Evolutionary conservation across 2,888 invertebrate species (phyloP).

Genomic region (Spodoptera littoralis): DNA sequence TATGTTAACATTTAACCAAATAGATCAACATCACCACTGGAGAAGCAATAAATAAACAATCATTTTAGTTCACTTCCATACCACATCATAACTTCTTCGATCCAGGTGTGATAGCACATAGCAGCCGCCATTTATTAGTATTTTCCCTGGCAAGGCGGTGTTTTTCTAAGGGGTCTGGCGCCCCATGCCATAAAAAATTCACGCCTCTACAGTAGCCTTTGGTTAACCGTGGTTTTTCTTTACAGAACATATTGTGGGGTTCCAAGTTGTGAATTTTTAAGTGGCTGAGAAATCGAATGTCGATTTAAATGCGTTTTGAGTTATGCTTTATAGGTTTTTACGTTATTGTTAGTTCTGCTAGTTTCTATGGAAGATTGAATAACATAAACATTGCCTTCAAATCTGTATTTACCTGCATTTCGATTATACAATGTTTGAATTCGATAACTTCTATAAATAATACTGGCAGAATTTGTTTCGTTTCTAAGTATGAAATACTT

Average conservation of each 20-base stretch:
- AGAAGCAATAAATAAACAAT: no score
- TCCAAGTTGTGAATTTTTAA: constrained; percentile 72
- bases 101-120: constrained; percentile 51
- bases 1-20: no score
- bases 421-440: no score
- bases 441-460: no score
- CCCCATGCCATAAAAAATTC: constrained; percentile 84
- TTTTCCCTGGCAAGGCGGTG: constrained; percentile 79
- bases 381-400: no score
- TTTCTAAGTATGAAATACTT: no score
- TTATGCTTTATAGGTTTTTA: constrained; percentile 26
- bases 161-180: constrained; percentile 80
- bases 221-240: constrained; percentile 74
- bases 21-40: no score
- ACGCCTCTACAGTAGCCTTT: constrained; percentile 72
- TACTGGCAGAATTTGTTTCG: no score
- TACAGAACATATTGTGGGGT: constrained; percentile 47
- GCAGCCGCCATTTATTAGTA: constrained; percentile 79
- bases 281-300: constrained; percentile 47
- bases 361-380: no score
- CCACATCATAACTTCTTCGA: constrained; percentile 56
- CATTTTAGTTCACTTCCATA: constrained; percentile 5
- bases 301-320: constrained; percentile 28
- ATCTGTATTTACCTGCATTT: no score
- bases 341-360: constrained; percentile 6